Percentiles rank a stretch among this genome's conserved stretches.
phyloP scores from a whole-genome alignment of 2,113 vertebrate species.

The Aix galericulata region DNA sequence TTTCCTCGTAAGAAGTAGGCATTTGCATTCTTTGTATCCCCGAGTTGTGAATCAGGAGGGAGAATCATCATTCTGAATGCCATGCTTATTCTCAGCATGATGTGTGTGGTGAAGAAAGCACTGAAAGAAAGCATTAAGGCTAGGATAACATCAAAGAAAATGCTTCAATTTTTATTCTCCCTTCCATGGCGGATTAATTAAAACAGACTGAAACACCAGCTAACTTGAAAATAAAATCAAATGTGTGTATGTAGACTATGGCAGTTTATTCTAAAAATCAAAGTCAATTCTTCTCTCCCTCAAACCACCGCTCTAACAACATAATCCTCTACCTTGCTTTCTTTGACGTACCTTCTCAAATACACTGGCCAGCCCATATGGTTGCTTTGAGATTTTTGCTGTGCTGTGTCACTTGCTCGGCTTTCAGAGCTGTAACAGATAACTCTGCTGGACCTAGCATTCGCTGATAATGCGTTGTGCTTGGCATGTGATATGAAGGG shows the following conservation, averaged over 20 bases:
- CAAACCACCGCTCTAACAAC: background rate
- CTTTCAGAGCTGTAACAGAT: conserved; percentile 44
- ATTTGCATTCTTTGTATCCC: conserved; percentile 3
- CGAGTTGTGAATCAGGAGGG: background rate
- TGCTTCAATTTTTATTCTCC: background rate
- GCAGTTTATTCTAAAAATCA: conserved; percentile 11
- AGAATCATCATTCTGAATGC: conserved; percentile 25
- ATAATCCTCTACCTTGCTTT: background rate
- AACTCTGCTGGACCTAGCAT: conserved; percentile 43
- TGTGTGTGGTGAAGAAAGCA: background rate
- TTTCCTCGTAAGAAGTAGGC: background rate
- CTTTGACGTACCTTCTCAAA: conserved; percentile 35
- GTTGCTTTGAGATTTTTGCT: conserved; percentile 43
- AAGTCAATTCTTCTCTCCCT: background rate
- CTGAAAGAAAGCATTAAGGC: conserved; percentile 26
- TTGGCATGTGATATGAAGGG: conserved; percentile 40
- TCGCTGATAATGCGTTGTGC: conserved; percentile 40
- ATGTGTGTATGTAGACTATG: background rate
- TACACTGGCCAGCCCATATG: conserved; percentile 18
- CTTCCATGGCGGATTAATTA: conserved; percentile 38
- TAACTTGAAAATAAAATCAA: conserved; percentile 44
- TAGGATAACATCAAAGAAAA: conserved; percentile 41
- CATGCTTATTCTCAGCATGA: conserved; percentile 18
- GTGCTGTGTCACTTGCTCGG: conserved; percentile 26
- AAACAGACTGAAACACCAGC: background rate